Base-by-base conservation (phyloP, 1,140 invertebrate genomes). In the Physella acuta region DNA sequence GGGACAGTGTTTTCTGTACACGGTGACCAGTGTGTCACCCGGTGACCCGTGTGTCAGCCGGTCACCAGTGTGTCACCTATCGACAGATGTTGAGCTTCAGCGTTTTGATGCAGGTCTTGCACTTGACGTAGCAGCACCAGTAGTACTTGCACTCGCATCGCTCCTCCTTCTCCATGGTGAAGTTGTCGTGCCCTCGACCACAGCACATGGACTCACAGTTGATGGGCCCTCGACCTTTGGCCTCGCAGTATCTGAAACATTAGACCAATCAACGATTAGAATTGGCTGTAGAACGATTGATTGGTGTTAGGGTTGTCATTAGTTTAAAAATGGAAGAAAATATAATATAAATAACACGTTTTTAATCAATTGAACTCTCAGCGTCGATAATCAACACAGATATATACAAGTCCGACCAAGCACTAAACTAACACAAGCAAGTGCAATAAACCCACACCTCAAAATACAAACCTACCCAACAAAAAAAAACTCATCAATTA, bases 61-160 rank as follows among this genome's bases (percentile, higher is more conserved):
- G n/a, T n/a, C n/a, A n/a, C n/a, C n/a, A n/a, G n/a, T n/a, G n/a
- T n/a, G n/a, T n/a, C n/a, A n/a, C n/a, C 58, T 77, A 77, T 37
- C 68, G 71, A 71, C 81, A 82, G 44, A 69, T 67, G 66, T 77
- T 79, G 28, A 82, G 70, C 17, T 78, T 67, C 0, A 82, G 70
- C 20, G 73, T 75, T 68, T 77, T 78, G 52, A 69, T 70, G 67
- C 86, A 87, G 4, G 81, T 81, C 74, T 87, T 85, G 68, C 86
- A 87, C 71, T 86, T 85, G 5, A 87, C 86, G 64, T 86, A 86
- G 75, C 86, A 87, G 75, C 86, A 87, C 84, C 85, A 87, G 74
- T 84, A 84, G 70, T 86, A 87, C 80, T 86, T 86, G 73, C 86
- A 87, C 56, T 87, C 80, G 75, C 87, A 88, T 28, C 86, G 79